These are phyloP conservation scores for Trissolcus brochymenae DNA, from an alignment of 2,888 invertebrate species.

Conservation along the genomic window DNA sequence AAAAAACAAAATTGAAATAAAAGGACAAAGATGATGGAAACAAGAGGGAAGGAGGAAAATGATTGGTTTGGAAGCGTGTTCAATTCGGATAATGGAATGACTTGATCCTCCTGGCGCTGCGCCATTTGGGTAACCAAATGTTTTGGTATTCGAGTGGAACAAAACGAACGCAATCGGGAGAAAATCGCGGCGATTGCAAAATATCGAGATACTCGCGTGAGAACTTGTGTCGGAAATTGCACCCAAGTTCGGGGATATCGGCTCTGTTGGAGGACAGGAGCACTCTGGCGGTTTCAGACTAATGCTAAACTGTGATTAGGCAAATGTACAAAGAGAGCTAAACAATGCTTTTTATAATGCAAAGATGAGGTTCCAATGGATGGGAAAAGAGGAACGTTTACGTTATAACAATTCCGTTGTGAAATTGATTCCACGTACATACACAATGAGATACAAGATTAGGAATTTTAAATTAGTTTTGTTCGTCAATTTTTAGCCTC, in stretches of 20 bases:
- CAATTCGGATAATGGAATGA: slow-evolving; percentile 75
- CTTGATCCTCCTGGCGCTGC: slow-evolving; percentile 66
- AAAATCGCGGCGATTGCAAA: slow-evolving; percentile 14
- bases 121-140: too few relatives aligned
- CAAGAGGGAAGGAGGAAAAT: slow-evolving; percentile 45
- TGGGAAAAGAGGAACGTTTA: too few relatives aligned
- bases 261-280: too few relatives aligned
- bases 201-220: not conserved
- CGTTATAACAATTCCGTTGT: too few relatives aligned
- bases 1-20: slow-evolving; percentile 6
- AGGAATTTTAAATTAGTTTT: too few relatives aligned
- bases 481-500: too few relatives aligned
- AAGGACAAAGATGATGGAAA: too few relatives aligned
- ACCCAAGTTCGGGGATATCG: not conserved
- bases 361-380: too few relatives aligned
- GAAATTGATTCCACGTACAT: too few relatives aligned
- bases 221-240: not conserved
- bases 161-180: slow-evolving; percentile 37
- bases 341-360: too few relatives aligned
- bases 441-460: too few relatives aligned
- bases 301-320: slow-evolving; percentile 12
- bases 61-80: slow-evolving; percentile 35
- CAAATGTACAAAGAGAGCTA: too few relatives aligned
- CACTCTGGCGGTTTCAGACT: slow-evolving; percentile 2
- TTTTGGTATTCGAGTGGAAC: slow-evolving; percentile 25